Conservation (phyloP, 2,888 invertebrate genomes). For the Apotomis capreana region DNA sequence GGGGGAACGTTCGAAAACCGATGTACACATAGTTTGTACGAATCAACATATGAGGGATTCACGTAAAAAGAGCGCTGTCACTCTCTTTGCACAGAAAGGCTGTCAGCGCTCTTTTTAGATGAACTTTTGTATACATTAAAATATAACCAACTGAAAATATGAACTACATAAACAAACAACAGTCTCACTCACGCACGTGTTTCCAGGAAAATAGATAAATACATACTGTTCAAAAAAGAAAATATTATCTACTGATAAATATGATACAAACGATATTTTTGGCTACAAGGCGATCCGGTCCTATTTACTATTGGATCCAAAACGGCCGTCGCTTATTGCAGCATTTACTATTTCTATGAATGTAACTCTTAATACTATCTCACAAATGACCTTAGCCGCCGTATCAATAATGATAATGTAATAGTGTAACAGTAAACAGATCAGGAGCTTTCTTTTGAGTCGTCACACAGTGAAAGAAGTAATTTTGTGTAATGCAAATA, state of each 20-base stretch:
- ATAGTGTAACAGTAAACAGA: conserved; percentile 17
- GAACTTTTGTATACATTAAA: background rate
- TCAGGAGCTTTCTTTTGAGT: background rate
- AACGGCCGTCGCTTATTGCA: conserved; percentile 14
- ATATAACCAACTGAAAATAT: conserved; percentile 14
- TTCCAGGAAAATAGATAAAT: conserved; percentile 2
- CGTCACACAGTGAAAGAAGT: background rate
- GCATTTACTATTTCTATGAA: conserved; percentile 28
- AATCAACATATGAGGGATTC: background rate
- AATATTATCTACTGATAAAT: background rate
- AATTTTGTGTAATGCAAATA: too few species aligned
- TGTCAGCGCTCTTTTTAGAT: too few species aligned
- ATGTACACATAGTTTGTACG: background rate
- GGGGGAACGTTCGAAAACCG: conserved; percentile 27
- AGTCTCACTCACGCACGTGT: conserved; percentile 18
- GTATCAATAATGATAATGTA: conserved; percentile 22
- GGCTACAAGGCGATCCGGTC: conserved; percentile 21
- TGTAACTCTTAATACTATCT: conserved; percentile 37
- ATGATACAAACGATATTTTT: conserved; percentile 25
- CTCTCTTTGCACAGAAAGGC: too few species aligned
- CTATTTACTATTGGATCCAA: conserved; percentile 15
- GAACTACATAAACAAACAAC: conserved; percentile 9
- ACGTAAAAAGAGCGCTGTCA: too few species aligned
- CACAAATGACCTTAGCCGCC: conserved; percentile 29
- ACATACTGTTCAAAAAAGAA: conserved; percentile 10